A percentile compares a stretch with the other conserved stretches of the same genome.
Evolutionary conservation across 2,888 invertebrate genomes (phyloP).

Genomic region (Drosophila colorata): DNA sequence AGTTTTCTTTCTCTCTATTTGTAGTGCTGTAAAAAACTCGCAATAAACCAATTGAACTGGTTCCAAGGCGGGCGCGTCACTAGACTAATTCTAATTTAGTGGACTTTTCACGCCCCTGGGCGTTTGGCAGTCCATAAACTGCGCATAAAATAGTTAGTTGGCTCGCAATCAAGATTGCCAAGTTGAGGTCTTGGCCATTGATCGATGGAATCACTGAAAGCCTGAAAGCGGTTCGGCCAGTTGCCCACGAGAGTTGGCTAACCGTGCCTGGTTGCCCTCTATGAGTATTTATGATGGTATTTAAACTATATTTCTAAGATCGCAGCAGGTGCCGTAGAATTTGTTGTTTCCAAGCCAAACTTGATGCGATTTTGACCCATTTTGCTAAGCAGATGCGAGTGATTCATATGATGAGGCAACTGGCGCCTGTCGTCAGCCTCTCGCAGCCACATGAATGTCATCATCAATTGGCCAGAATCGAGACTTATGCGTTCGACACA

Average conservation of each 20-base stretch:
- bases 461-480: slow-evolving; percentile 56
- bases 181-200: slow-evolving; percentile 28
- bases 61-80: slow-evolving; percentile 11
- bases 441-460: slow-evolving; percentile 62
- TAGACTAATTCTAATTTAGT: slow-evolving; percentile 61
- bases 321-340: slow-evolving; percentile 49
- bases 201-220: slow-evolving; percentile 73
- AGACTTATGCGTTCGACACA: slow-evolving; percentile 70
- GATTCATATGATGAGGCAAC: slow-evolving; percentile 50
- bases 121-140: slow-evolving; percentile 60
- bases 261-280: not conserved
- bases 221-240: slow-evolving; percentile 50
- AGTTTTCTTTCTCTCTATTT: slow-evolving; percentile 6
- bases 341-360: slow-evolving; percentile 13
- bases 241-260: slow-evolving; percentile 18
- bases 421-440: slow-evolving; percentile 60
- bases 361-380: slow-evolving; percentile 49
- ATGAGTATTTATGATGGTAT: slow-evolving; percentile 47
- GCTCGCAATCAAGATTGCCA: slow-evolving; percentile 36
- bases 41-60: slow-evolving; percentile 30
- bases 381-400: slow-evolving; percentile 35
- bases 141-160: slow-evolving; percentile 52
- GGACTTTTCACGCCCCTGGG: slow-evolving; percentile 49
- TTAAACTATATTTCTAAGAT: slow-evolving; percentile 44
- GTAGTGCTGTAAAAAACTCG: slow-evolving; percentile 1